Evolutionary conservation across 2,888 invertebrate species (phyloP), one percentile per base, ranked within the genome.

Genomic region (Osmoderma eremita): DNA sequence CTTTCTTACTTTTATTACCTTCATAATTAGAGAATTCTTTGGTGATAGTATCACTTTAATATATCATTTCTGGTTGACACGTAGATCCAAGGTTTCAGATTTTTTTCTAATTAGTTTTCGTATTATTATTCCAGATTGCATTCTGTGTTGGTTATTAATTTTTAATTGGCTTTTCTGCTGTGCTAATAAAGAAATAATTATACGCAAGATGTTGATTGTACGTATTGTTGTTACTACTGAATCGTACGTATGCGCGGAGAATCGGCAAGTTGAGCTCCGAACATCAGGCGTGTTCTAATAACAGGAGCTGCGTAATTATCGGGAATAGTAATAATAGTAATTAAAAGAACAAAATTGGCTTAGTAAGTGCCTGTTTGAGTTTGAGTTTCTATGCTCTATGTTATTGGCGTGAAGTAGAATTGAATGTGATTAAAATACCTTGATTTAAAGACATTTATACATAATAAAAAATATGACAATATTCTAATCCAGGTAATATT

Each of bases 11-110:
- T 54, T 65, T 67, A 54, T 49, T 63, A 67, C 67, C 42, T 54
- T 22, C 24, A 54, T 63, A 63, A 56, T 63, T 67, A 56, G 41
- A 63, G 63, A 67, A 63, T 67, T 67, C 51, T 30, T 62, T 17
- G 36, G 50, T 10, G 61, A 50, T 66, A 24, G 61, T 66, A 58
- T 66, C 65, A 51, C 39, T 41, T 50, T 41, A 49, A 65, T 65
- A 49, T 50, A 61, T 66, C 61, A 61, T 61, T 66, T 65, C 41
- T 24, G 20, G 58, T 64, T 64, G 53, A 64, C 41, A 42, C 18
- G 42, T 39, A 42, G 42, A 24, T 45, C 30, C 63, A 64, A 53
- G 63, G 53, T 45, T 42, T 12, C 13, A 24, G 1, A 45, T 56
- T 42, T 41, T 61, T 22, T 61, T 45, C 12, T 61, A 61, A 61